phyloP scores from a whole-genome alignment of 2,888 invertebrate species.

The Philhelius pedissequus region DNA sequence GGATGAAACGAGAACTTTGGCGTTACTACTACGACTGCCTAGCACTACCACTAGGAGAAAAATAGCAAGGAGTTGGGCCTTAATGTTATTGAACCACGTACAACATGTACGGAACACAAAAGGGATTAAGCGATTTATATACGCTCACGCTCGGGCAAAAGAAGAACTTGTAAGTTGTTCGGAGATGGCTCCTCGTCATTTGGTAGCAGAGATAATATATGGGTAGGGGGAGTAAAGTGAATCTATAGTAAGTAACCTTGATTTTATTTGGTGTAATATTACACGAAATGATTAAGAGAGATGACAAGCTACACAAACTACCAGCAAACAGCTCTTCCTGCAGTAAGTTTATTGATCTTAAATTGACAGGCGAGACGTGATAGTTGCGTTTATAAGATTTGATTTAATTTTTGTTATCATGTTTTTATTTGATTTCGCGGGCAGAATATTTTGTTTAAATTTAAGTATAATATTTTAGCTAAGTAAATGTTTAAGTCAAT shows the following conservation, averaged over 20 bases:
- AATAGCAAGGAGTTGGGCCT: conserved; percentile 56
- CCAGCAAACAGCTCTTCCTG: not conserved
- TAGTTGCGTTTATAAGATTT: conserved; percentile 31
- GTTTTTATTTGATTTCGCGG: not conserved
- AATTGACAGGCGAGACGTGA: conserved; percentile 60
- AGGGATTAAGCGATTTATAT: conserved; percentile 68
- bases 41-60: not conserved
- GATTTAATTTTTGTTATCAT: conserved; percentile 33
- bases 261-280: conserved; percentile 31
- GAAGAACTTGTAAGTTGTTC: conserved; percentile 1
- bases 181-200: not conserved
- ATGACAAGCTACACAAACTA: not conserved
- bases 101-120: conserved; percentile 63
- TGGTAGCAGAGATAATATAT: not conserved
- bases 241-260: conserved; percentile 59
- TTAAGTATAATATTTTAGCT: no score
- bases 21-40: not conserved
- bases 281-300: conserved; percentile 13
- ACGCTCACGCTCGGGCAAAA: conserved; percentile 28
- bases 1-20: not conserved
- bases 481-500: no score
- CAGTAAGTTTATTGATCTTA: conserved; percentile 58
- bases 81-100: conserved; percentile 61
- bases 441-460: not conserved
- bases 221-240: conserved; percentile 10